These are phyloP conservation scores for Drosophila mayaguana DNA, from an alignment of 2,888 invertebrate species.

Conservation along the genomic window DNA sequence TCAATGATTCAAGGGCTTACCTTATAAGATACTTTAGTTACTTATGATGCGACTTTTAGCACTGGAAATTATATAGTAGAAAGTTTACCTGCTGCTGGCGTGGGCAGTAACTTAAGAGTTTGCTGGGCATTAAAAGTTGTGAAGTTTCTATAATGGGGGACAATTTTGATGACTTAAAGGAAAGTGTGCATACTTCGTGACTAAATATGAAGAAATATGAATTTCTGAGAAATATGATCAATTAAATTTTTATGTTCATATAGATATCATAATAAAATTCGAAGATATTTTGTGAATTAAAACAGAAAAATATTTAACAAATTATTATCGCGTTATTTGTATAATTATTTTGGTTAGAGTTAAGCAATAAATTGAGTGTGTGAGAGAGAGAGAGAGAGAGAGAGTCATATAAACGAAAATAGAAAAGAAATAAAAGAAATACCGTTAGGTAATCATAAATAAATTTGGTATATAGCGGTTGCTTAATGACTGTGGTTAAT, in stretches of 20 bases:
- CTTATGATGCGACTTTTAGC: slow-evolving; percentile 17
- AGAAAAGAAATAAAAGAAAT: background rate
- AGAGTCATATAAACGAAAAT: background rate
- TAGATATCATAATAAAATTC: background rate
- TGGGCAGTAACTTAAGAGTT: background rate
- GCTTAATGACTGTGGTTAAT: background rate
- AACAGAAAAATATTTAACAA: background rate
- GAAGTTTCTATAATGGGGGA: no score
- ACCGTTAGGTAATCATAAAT: background rate
- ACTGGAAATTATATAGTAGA: slow-evolving; percentile 7
- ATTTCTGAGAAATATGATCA: background rate
- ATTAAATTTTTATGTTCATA: background rate
- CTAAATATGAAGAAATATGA: background rate
- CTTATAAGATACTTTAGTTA: slow-evolving; percentile 18
- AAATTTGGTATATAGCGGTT: background rate
- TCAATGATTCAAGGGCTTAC: slow-evolving; percentile 38
- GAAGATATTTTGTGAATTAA: no score
- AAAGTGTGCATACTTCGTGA: background rate
- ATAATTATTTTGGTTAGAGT: background rate
- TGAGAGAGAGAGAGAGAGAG: background rate
- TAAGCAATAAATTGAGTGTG: background rate
- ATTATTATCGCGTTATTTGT: background rate
- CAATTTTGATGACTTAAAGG: background rate
- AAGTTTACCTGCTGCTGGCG: slow-evolving; percentile 1
- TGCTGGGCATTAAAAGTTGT: background rate